Conservation (phyloP, 2,888 invertebrate genomes). For the Ormyrus thymus region DNA sequence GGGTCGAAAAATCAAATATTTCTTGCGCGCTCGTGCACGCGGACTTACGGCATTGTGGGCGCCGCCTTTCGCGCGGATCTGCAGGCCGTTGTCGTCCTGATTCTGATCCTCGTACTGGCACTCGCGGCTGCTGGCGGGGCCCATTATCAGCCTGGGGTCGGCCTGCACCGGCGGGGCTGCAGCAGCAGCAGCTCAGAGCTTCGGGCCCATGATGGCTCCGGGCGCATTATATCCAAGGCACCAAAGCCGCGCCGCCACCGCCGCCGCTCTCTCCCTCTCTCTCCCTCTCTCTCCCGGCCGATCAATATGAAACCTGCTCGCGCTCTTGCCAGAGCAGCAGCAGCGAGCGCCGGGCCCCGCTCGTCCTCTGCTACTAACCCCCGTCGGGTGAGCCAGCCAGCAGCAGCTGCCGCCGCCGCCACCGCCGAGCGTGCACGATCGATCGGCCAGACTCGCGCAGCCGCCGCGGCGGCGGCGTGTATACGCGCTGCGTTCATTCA, state of each 20-base stretch:
- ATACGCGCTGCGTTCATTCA: conserved; percentile 5
- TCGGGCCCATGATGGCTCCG: too few species aligned
- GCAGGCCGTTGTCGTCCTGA: conserved; percentile 50
- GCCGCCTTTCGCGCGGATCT: conserved; percentile 4
- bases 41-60: too few species aligned
- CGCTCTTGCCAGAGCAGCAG: too few species aligned
- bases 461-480: too few species aligned
- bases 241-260: not conserved
- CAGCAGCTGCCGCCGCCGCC: not conserved
- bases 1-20: too few species aligned
- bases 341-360: too few species aligned
- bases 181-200: not conserved
- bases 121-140: conserved; percentile 56
- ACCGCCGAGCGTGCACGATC: not conserved
- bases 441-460: not conserved
- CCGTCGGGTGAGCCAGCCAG: not conserved
- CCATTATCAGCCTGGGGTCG: conserved; percentile 50
- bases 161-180: conserved; percentile 10
- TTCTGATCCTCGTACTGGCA: conserved; percentile 46
- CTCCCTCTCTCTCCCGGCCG: not conserved
- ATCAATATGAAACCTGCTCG: too few species aligned
- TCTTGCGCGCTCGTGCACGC: too few species aligned
- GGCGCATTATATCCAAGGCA: not conserved
- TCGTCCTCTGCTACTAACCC: too few species aligned
- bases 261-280: conserved; percentile 7